These are phyloP conservation scores for Zaprionus inermis DNA, from an alignment of 1,140 invertebrate species.

Conservation along the genomic window DNA sequence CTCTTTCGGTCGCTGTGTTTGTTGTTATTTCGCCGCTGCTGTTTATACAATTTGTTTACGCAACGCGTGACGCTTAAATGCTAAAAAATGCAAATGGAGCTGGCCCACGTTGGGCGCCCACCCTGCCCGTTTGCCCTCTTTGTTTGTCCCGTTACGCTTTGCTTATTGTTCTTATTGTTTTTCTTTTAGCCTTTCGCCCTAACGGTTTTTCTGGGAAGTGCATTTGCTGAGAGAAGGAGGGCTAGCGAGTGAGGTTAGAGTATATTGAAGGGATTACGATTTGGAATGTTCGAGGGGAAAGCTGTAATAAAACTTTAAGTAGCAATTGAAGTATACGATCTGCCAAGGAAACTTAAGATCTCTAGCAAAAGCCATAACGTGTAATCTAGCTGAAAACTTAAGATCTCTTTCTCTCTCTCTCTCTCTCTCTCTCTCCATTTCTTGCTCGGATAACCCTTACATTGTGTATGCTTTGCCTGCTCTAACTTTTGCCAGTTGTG, in stretches of 20 bases:
- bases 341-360: background rate
- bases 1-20: slow-evolving; percentile 27
- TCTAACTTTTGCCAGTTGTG: background rate
- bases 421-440: no score
- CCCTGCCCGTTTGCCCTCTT: slow-evolving; percentile 46
- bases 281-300: background rate
- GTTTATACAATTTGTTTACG: slow-evolving; percentile 80
- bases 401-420: background rate
- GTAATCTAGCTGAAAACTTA: background rate
- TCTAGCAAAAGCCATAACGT: no score
- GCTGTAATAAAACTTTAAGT: background rate
- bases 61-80: slow-evolving; percentile 82
- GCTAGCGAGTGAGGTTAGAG: background rate
- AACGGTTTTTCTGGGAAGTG: slow-evolving; percentile 27
- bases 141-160: slow-evolving; percentile 17
- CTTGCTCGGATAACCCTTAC: background rate
- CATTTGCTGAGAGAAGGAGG: background rate
- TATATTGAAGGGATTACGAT: background rate
- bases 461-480: background rate
- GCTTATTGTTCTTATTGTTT: slow-evolving; percentile 23
- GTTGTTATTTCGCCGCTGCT: slow-evolving; percentile 42
- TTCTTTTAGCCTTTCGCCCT: slow-evolving; percentile 8
- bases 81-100: slow-evolving; percentile 82
- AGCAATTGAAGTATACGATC: background rate
- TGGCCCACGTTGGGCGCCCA: slow-evolving; percentile 56